Evolutionary conservation across 2,888 invertebrate genomes (phyloP).

Genomic region (Phyllotreta striolata): DNA sequence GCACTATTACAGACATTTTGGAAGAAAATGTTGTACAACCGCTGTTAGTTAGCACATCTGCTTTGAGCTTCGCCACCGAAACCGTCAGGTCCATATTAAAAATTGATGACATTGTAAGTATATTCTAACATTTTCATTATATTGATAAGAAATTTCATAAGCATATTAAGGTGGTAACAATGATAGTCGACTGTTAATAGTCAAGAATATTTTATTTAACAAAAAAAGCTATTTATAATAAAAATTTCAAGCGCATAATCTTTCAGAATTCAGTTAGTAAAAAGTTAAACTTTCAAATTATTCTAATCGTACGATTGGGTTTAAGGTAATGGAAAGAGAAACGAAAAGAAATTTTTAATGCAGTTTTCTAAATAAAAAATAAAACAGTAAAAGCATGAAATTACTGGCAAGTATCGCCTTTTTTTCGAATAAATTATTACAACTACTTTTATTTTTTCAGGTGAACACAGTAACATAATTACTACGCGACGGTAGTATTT

Average conservation of each 20-base stretch:
- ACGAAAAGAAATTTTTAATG: conserved; percentile 1
- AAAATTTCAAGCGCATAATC: neutral
- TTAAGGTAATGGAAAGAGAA: conserved; percentile 9
- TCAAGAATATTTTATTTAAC: too few relatives aligned
- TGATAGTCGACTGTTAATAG: too few relatives aligned
- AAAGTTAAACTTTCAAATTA: conserved; percentile 6
- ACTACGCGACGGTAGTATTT: conserved; percentile 8
- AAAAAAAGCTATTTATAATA: too few relatives aligned
- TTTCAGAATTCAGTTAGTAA: neutral
- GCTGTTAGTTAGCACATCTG: conserved; percentile 91
- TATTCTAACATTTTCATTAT: neutral
- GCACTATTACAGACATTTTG: conserved; percentile 94
- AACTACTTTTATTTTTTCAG: conserved; percentile 58
- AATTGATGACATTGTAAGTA: conserved; percentile 97
- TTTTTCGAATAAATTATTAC: conserved; percentile 1
- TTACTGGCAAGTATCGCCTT: conserved; percentile 12
- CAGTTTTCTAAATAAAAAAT: conserved; percentile 2
- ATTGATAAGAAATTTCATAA: too few relatives aligned
- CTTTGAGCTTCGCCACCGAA: conserved; percentile 93
- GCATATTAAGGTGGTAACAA: neutral
- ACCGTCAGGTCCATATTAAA: conserved; percentile 97
- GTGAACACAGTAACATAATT: conserved; percentile 64
- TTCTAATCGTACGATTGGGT: conserved; percentile 1
- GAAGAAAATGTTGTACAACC: conserved; percentile 98
- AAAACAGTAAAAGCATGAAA: conserved; percentile 3